Evolutionary conservation across 2,888 invertebrate genomes (phyloP).

Genomic region (Acanthosepion pharaonis): DNA sequence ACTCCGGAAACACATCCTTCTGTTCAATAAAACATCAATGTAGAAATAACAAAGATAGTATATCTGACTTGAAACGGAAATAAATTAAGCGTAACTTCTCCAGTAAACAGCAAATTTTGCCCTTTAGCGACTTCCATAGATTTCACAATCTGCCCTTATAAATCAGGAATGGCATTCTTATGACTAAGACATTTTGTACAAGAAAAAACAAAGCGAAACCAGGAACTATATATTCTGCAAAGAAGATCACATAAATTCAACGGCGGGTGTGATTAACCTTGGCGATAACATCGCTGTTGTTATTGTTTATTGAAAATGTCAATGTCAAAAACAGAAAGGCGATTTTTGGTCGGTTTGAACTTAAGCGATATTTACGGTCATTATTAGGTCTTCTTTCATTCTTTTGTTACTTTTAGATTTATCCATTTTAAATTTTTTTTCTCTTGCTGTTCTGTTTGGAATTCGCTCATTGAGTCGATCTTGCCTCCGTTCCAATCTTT

Average conservation of each 20-base stretch:
- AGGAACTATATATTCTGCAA: background rate
- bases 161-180: background rate
- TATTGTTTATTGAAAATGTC: constrained; percentile 10
- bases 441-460: background rate
- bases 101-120: background rate
- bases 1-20: background rate
- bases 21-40: background rate
- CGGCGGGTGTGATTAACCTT: background rate
- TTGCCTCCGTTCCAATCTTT: background rate
- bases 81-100: background rate
- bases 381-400: background rate
- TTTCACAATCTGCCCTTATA: background rate
- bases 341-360: background rate
- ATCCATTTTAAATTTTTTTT: background rate
- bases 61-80: background rate
- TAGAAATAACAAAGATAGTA: background rate
- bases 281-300: background rate
- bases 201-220: background rate
- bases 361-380: background rate
- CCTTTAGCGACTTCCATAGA: background rate
- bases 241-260: background rate
- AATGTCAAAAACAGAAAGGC: background rate
- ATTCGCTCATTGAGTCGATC: background rate
- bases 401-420: background rate
- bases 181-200: background rate